A percentile compares a stretch with the other conserved stretches of the same genome.
phyloP scores from a whole-genome alignment of 1,140 invertebrate genomes.

The Microplitis demolitor region DNA sequence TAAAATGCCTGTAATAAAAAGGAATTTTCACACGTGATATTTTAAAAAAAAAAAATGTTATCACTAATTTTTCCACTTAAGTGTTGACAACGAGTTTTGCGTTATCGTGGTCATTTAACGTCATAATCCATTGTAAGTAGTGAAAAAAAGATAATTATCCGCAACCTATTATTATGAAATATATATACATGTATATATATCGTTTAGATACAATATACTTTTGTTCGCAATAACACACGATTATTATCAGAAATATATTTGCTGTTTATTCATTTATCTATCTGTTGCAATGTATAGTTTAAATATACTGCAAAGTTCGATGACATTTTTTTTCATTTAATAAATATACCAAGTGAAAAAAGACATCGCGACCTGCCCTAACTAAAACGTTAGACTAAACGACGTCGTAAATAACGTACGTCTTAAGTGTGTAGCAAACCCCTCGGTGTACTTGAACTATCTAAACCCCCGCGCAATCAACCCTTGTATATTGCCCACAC shows the following conservation, averaged over 20 bases:
- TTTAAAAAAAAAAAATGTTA: not conserved
- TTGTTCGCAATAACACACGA: too few species aligned
- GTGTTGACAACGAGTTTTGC: not conserved
- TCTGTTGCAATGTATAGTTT: too few species aligned
- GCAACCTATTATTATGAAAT: too few species aligned
- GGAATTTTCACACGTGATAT: too few species aligned
- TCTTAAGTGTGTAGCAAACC: slow-evolving; percentile 50
- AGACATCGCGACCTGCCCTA: slow-evolving; percentile 51
- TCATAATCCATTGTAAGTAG: not conserved
- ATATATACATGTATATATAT: too few species aligned
- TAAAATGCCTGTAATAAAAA: too few species aligned
- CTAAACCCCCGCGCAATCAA: slow-evolving; percentile 19
- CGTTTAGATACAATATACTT: too few species aligned
- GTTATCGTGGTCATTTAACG: not conserved
- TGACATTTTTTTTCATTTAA: slow-evolving; percentile 41
- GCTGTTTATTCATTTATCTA: too few species aligned
- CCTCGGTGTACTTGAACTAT: slow-evolving; percentile 16
- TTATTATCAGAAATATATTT: too few species aligned
- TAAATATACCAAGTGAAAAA: slow-evolving; percentile 53
- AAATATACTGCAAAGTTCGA: not conserved
- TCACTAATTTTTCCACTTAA: not conserved
- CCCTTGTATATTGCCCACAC: slow-evolving; percentile 16
- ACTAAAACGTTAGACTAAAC: slow-evolving; percentile 55
- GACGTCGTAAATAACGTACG: slow-evolving; percentile 57
- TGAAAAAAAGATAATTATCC: not conserved